phyloP scores from a whole-genome alignment of 2,797 vertebrate species.

The Falco berigora region DNA sequence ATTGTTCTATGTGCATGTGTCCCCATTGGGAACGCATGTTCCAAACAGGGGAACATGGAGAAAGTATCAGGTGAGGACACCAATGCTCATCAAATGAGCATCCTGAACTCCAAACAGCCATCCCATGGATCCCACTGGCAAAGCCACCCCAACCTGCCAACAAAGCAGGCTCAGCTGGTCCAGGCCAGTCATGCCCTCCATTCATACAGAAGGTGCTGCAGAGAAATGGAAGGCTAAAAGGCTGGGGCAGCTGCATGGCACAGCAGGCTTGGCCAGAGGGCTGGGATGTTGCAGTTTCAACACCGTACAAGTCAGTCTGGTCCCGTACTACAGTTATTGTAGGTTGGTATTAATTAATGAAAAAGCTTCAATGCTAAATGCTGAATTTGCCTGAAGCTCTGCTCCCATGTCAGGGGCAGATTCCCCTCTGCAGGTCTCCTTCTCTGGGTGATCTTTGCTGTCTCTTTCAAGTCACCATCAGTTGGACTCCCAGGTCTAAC shows the following conservation, averaged over 20 bases:
- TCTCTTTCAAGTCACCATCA: not conserved
- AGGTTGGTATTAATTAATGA: not conserved
- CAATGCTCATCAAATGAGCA: not conserved
- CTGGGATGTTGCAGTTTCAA: not conserved
- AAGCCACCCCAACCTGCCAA: not conserved
- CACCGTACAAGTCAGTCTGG: too few species aligned
- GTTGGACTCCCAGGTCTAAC: not conserved
- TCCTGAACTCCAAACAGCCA: not conserved
- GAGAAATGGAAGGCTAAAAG: not conserved
- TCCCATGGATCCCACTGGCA: too few species aligned
- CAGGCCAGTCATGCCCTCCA: too few species aligned
- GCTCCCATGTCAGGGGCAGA: not conserved
- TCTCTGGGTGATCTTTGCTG: not conserved
- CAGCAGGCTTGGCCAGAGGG: not conserved
- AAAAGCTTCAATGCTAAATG: not conserved
- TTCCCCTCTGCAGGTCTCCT: not conserved
- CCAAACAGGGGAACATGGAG: fast-evolving
- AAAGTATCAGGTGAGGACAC: not conserved
- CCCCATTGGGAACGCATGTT: fast-evolving
- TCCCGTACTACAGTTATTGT: too few species aligned
- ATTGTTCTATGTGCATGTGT: not conserved
- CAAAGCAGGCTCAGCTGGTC: not conserved
- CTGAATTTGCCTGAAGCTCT: not conserved
- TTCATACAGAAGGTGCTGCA: not conserved
- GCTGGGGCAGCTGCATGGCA: not conserved